Evolutionary conservation across 2,113 vertebrate species (phyloP).

Genomic region (Ranitomeya variabilis): DNA sequence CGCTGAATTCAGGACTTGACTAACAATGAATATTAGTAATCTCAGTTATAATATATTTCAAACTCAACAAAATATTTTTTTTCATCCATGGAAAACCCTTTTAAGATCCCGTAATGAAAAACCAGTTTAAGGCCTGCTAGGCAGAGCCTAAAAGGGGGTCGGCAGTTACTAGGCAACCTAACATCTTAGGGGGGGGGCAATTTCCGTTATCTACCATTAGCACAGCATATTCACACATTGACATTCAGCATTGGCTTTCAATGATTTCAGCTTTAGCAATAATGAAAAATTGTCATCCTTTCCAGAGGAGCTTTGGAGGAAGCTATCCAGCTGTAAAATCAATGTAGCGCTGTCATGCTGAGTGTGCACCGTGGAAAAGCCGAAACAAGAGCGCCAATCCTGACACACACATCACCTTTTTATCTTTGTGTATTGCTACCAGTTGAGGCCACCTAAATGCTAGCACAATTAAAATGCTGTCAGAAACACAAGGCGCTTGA

Average conservation of each 20-base stretch:
- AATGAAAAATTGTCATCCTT: slow-evolving; percentile 38
- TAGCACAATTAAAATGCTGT: slow-evolving; percentile 42
- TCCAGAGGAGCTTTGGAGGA: slow-evolving; percentile 16
- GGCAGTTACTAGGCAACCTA: not conserved
- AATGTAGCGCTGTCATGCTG: slow-evolving; percentile 45
- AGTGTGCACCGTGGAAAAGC: slow-evolving; percentile 6
- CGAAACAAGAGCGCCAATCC: slow-evolving; percentile 19
- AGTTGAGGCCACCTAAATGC: slow-evolving; percentile 39
- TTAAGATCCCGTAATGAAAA: not conserved
- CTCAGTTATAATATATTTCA: too few species aligned
- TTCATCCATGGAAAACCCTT: too few species aligned
- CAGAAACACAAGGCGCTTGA: slow-evolving; percentile 44
- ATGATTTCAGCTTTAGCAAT: slow-evolving; percentile 21
- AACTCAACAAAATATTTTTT: too few species aligned
- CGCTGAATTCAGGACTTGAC: too few species aligned
- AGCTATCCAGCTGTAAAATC: slow-evolving; percentile 49
- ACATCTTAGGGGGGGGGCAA: not conserved
- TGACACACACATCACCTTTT: slow-evolving; percentile 29
- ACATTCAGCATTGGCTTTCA: not conserved
- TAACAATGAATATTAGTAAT: too few species aligned
- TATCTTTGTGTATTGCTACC: slow-evolving; percentile 32
- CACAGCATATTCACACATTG: not conserved
- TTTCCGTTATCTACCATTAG: slow-evolving; percentile 3
- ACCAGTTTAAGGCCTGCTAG: not conserved
- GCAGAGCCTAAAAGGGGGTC: not conserved